Percentiles rank a stretch among this genome's conserved stretches.
phyloP scores from a whole-genome alignment of 1,140 invertebrate species.

The Lepidurus apus region DNA sequence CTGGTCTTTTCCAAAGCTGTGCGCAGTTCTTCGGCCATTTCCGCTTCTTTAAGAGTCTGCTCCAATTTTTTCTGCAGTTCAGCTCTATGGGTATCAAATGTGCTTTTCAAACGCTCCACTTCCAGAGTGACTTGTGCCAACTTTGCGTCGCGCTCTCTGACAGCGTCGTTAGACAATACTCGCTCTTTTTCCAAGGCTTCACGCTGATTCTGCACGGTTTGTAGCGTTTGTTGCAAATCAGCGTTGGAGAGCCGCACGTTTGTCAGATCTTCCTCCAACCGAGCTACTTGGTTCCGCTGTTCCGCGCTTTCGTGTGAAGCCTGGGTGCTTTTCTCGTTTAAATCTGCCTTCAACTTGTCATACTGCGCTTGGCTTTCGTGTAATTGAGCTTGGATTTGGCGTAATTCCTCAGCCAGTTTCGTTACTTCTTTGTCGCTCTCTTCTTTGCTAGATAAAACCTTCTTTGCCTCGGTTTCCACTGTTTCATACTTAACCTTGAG shows the following conservation, averaged over 20 bases:
- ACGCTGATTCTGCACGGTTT: background rate
- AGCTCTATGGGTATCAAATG: conserved; percentile 38
- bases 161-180: conserved; percentile 3
- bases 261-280: conserved; percentile 43
- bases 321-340: background rate
- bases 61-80: conserved; percentile 36
- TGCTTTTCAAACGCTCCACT: conserved; percentile 41
- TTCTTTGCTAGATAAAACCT: background rate
- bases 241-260: conserved; percentile 42
- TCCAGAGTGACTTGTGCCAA: conserved; percentile 42
- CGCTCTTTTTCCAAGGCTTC: conserved; percentile 1
- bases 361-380: background rate
- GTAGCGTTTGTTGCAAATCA: background rate
- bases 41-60: conserved; percentile 36
- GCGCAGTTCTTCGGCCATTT: conserved; percentile 35
- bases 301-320: conserved; percentile 12
- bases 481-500: background rate
- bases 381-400: background rate
- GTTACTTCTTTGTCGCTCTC: background rate
- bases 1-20: conserved; percentile 29
- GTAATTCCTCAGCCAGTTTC: background rate
- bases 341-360: background rate
- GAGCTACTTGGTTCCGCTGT: background rate
- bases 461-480: background rate
- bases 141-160: conserved; percentile 19